Evolutionary conservation across 2,888 invertebrate species (phyloP).

Genomic region (Hypselothyrea guttata): DNA sequence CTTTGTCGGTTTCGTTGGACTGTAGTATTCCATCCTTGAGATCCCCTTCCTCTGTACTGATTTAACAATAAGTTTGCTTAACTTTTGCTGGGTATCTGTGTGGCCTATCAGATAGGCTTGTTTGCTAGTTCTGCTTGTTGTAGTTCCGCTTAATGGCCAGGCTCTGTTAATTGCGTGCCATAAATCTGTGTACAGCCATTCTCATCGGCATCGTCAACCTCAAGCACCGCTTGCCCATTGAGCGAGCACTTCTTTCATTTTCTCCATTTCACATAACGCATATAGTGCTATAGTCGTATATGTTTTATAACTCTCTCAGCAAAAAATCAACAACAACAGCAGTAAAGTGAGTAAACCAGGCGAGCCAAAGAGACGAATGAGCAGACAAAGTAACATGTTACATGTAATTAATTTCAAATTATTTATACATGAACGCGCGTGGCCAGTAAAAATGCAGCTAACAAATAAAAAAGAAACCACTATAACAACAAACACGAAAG

Average conservation of each 20-base stretch:
- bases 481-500: slow-evolving; percentile 9
- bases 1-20: too few species aligned
- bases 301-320: slow-evolving; percentile 56
- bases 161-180: slow-evolving; percentile 69
- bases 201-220: slow-evolving; percentile 32
- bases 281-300: slow-evolving; percentile 39
- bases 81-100: slow-evolving; percentile 12
- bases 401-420: slow-evolving; percentile 77
- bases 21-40: too few species aligned
- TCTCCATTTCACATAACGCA: slow-evolving; percentile 30
- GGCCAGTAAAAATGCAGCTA: slow-evolving; percentile 37
- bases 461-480: slow-evolving; percentile 27
- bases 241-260: slow-evolving; percentile 18
- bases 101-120: background rate
- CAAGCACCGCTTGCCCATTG: slow-evolving; percentile 29
- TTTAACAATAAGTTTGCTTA: too few species aligned
- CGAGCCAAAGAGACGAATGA: slow-evolving; percentile 39
- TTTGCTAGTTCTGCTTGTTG: slow-evolving; percentile 28
- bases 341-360: slow-evolving; percentile 12
- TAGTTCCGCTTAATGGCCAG: slow-evolving; percentile 58
- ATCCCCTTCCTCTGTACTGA: too few species aligned
- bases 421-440: slow-evolving; percentile 72
- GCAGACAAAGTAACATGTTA: slow-evolving; percentile 64
- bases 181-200: slow-evolving; percentile 64
- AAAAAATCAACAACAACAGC: slow-evolving; percentile 5